Evolutionary conservation across 1,140 invertebrate genomes (phyloP).

Genomic region (Drosophila hydei): DNA sequence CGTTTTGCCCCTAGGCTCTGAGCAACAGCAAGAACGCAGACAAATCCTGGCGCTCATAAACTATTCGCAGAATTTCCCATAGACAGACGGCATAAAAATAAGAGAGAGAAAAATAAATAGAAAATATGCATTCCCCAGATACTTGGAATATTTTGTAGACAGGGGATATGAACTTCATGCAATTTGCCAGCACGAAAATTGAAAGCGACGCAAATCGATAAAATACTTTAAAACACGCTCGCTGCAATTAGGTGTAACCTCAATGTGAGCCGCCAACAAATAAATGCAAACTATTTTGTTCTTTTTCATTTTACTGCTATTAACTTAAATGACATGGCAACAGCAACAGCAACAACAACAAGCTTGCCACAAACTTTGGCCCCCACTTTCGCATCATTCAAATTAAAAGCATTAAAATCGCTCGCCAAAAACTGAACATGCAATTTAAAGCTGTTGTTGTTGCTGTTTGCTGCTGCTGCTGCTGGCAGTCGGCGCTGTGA

Average conservation of each 20-base stretch:
- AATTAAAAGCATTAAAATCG: constrained; percentile 73
- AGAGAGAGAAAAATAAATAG: constrained; percentile 1
- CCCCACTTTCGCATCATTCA: constrained; percentile 14
- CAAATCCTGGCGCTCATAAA: constrained; percentile 61
- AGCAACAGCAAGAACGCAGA: constrained; percentile 34
- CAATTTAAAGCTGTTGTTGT: constrained; percentile 57
- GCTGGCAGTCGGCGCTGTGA: constrained; percentile 32
- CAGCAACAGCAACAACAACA: constrained; percentile 17
- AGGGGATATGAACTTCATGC: constrained; percentile 37
- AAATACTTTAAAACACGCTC: constrained; percentile 41
- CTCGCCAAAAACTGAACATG: constrained; percentile 62
- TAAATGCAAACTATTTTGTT: constrained; percentile 49
- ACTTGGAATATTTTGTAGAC: constrained; percentile 48
- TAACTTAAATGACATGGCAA: constrained; percentile 37
- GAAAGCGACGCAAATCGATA: constrained; percentile 46
- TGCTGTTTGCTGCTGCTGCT: constrained; percentile 15
- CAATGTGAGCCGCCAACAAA: constrained; percentile 36
- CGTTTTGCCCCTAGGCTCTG: constrained; percentile 30
- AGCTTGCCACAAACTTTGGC: constrained; percentile 13
- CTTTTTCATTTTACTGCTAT: constrained; percentile 13
- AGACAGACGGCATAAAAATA: constrained; percentile 34
- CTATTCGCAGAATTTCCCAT: constrained; percentile 51
- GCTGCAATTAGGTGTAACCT: constrained; percentile 40
- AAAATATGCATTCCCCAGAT: constrained; percentile 39
- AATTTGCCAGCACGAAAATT: constrained; percentile 32